Evolutionary conservation across 2,888 invertebrate genomes (phyloP).

Genomic region (Danaus chrysippus): DNA sequence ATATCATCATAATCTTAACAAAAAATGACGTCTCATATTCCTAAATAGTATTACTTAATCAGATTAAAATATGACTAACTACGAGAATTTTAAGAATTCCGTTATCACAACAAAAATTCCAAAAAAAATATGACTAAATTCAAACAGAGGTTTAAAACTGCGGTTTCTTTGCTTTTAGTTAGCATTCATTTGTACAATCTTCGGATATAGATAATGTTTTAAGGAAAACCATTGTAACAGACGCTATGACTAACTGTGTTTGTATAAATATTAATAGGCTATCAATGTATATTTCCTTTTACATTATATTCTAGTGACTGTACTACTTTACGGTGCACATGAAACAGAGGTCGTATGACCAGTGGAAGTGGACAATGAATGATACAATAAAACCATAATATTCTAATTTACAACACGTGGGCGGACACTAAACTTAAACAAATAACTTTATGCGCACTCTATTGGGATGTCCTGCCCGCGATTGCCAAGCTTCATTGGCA

Average conservation of each 20-base stretch:
- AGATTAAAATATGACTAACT: background rate
- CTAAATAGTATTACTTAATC: background rate
- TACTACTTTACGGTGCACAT: slow-evolving; percentile 34
- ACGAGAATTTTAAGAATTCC: background rate
- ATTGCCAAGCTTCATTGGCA: slow-evolving; percentile 28
- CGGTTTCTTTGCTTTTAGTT: too few species aligned
- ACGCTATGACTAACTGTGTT: slow-evolving; percentile 13
- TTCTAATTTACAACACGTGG: slow-evolving; percentile 64
- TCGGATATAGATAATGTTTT: background rate
- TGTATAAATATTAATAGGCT: background rate
- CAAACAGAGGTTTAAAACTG: too few species aligned
- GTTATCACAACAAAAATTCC: background rate
- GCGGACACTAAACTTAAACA: slow-evolving; percentile 74
- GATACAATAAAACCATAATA: slow-evolving; percentile 66
- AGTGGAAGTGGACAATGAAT: slow-evolving; percentile 60
- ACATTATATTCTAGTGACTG: slow-evolving; percentile 20
- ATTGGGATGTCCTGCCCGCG: slow-evolving; percentile 73
- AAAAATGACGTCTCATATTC: too few species aligned
- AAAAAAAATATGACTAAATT: too few species aligned
- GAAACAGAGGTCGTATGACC: slow-evolving; percentile 38
- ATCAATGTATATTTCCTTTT: too few species aligned
- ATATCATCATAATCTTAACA: too few species aligned
- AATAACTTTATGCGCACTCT: slow-evolving; percentile 73
- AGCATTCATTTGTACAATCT: too few species aligned
- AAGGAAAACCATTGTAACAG: slow-evolving; percentile 11